phyloP scores from a whole-genome alignment of 2,113 vertebrate genomes.

The Anoura caudifer region DNA sequence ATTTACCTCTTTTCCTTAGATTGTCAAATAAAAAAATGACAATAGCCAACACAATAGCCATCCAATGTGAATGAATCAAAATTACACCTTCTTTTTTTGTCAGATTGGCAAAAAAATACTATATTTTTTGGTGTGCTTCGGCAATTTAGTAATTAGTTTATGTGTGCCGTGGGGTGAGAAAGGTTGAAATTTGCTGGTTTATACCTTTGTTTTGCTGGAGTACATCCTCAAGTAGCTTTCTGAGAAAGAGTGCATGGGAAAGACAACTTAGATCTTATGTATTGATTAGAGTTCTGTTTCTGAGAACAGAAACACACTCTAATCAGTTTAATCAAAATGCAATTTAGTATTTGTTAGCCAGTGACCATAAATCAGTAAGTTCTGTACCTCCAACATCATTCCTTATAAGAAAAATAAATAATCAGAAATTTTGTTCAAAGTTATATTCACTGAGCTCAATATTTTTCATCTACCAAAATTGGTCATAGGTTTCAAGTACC shows the following conservation, averaged over 20 bases:
- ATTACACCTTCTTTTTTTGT: too few species aligned
- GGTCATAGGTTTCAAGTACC: background rate
- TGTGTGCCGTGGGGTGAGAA: too few species aligned
- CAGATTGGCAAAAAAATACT: too few species aligned
- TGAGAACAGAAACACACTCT: background rate
- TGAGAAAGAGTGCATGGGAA: background rate
- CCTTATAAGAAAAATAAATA: background rate
- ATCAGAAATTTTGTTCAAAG: background rate
- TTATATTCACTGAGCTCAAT: background rate
- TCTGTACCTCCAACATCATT: background rate
- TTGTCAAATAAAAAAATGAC: too few species aligned
- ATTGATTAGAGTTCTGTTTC: background rate
- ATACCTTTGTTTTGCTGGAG: background rate
- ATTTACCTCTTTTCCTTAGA: too few species aligned
- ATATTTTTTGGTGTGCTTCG: too few species aligned
- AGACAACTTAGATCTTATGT: background rate
- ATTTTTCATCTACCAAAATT: background rate
- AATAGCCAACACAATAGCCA: too few species aligned
- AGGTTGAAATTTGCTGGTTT: background rate
- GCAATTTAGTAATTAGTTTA: too few species aligned
- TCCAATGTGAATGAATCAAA: too few species aligned
- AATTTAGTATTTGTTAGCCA: background rate
- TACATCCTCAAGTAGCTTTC: background rate
- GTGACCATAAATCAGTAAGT: background rate
- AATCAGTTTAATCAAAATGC: background rate